A percentile compares a stretch with the other conserved stretches of the same genome.
Conservation (phyloP, 2,888 invertebrate genomes). For the Dinocampus coccinellae region DNA sequence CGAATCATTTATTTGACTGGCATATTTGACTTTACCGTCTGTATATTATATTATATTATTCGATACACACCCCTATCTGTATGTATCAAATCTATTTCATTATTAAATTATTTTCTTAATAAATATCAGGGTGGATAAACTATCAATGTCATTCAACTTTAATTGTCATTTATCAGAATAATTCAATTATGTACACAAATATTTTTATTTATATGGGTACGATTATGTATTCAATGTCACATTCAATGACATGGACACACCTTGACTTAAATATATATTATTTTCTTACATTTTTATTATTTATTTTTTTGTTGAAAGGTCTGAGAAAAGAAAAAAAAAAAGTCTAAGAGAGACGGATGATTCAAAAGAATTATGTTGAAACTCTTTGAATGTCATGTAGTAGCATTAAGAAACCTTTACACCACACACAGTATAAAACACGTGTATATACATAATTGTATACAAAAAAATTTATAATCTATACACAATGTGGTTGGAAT, state of each 20-base stretch:
- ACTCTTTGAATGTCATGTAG: background rate
- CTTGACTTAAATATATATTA: constrained; percentile 7
- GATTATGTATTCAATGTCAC: background rate
- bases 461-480: background rate
- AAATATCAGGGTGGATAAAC: background rate
- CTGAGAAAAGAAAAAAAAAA: background rate
- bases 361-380: constrained; percentile 1
- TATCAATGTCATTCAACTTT: background rate
- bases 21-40: background rate
- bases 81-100: background rate
- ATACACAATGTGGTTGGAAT: constrained; percentile 38
- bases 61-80: background rate
- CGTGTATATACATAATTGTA: background rate
- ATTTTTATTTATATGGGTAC: background rate
- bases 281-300: background rate
- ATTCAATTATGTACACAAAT: background rate
- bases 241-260: constrained; percentile 7
- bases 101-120: background rate
- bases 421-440: constrained; percentile 7
- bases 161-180: background rate
- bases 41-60: background rate
- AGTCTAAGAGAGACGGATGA: background rate
- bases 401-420: background rate
- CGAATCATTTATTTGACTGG: background rate
- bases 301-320: background rate